Evolutionary conservation across 2,113 vertebrate genomes (phyloP), one percentile per base, ranked within the genome.

Genomic region (Diadophis punctatus): DNA sequence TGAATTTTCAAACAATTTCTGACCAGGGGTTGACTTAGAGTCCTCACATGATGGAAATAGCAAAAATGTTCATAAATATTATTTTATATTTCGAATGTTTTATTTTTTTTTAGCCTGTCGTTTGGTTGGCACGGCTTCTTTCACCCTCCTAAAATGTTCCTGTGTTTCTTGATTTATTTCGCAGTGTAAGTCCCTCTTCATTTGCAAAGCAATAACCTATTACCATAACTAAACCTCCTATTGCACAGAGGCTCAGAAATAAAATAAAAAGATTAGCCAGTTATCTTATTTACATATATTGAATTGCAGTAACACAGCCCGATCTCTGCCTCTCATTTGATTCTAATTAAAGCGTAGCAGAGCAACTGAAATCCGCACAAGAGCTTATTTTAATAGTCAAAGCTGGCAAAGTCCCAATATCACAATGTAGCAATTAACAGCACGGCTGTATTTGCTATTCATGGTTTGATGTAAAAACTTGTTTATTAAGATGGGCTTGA

Each of bases 401-500:
- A 98, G 98, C 98, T 99, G 99, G 99, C 99, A 99, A 98, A 98
- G 97, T 98, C 98, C 99, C 99, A 99, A 98, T 98, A 98, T 98
- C 98, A 98, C 98, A 98, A 98, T 97, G 98, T 98, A 98, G 98
- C 98, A 99, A 99, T 99, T 99, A 99, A 98, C 98, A 98, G 98
- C 98, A 97, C 98, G 97, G 98, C 98, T 98, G 98, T 99, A 98
- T 99, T 99, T 99, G 99, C 98, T 99, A 98, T 99, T 99, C 99
- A 99, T 98, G 98, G 98, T 99, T 98, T 98, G 98, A 98, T 99
- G 98, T 99, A 98, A 98, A 98, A 99, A 98, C 98, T 98, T 99
- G 99, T 99, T 99, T 99, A 99, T 99, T 99, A 99, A 99, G 99
- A 99, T 98, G 98, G 98, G 98, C 99, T 99, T 98, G 98, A 98